Conservation (phyloP, 2,888 invertebrate species). For the Doris montereyensis region DNA sequence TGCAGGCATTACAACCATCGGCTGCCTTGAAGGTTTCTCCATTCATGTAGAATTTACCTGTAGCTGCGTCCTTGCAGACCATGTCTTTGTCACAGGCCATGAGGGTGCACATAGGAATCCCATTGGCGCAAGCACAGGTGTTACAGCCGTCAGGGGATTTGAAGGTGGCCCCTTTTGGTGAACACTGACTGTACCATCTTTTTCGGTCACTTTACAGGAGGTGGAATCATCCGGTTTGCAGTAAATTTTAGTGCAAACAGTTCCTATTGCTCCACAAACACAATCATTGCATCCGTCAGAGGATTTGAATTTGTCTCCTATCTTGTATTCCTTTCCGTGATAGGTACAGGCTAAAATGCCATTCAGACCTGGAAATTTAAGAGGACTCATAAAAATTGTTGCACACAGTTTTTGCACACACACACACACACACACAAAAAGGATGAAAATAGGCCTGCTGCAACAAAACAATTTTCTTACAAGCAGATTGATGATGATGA, state of each 20-base stretch:
- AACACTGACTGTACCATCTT: too few species aligned
- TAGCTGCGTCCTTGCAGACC: not conserved
- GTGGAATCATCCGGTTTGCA: not conserved
- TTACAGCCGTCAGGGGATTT: constrained; percentile 30
- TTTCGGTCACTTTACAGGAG: too few species aligned
- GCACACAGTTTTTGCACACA: not conserved
- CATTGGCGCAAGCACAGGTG: constrained; percentile 22
- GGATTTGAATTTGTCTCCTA: not conserved
- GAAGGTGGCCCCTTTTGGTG: too few species aligned
- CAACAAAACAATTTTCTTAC: not conserved
- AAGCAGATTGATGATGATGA: not conserved
- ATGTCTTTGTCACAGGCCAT: not conserved
- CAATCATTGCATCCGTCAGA: constrained; percentile 16
- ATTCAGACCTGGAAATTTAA: not conserved
- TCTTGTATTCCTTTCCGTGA: not conserved
- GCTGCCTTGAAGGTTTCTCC: constrained; percentile 8
- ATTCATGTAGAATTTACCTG: not conserved
- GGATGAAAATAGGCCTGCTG: not conserved
- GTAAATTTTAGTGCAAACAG: constrained; percentile 11
- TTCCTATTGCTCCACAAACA: constrained; percentile 11
- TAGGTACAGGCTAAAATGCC: not conserved
- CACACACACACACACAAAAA: not conserved
- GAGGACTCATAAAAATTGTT: not conserved
- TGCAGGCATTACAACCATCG: constrained; percentile 30
- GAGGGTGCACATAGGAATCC: constrained; percentile 8